A percentile compares a stretch with the other conserved stretches of the same genome.
Conservation (phyloP, 1,140 invertebrate species). For the Drosophila busckii region DNA sequence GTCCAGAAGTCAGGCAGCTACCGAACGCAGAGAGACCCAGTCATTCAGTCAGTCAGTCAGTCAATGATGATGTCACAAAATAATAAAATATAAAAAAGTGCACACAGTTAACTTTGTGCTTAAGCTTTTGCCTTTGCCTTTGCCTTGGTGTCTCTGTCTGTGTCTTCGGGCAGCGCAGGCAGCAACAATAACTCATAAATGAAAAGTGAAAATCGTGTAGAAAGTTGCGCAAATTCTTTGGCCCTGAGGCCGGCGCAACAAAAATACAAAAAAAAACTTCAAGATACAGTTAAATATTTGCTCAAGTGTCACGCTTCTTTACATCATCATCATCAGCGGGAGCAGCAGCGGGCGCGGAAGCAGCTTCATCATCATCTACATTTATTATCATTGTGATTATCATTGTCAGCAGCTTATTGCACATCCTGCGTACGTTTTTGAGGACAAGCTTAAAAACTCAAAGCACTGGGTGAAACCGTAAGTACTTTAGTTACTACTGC, state of each 20-base stretch:
- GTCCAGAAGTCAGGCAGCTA: conserved; percentile 41
- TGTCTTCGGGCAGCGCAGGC: conserved; percentile 1
- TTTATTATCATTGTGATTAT: conserved; percentile 46
- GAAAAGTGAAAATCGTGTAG: conserved; percentile 74
- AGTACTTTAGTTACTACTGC: too few species aligned
- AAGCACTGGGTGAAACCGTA: conserved; percentile 47
- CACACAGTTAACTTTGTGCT: too few species aligned
- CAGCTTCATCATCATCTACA: conserved; percentile 15
- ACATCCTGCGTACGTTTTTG: conserved; percentile 76
- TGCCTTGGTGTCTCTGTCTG: too few species aligned
- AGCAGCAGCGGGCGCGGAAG: conserved; percentile 18
- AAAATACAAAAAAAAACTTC: conserved; percentile 24
- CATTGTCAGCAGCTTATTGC: conserved; percentile 36
- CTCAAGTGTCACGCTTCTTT: conserved; percentile 71
- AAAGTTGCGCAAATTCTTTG: conserved; percentile 74
- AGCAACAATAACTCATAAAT: conserved; percentile 67
- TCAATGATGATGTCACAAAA: conserved; percentile 27
- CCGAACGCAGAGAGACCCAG: conserved; percentile 11
- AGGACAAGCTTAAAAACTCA: too few species aligned
- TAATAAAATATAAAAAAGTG: too few species aligned
- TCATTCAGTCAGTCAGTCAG: conserved; percentile 7
- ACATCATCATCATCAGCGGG: conserved; percentile 48
- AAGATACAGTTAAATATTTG: conserved; percentile 64
- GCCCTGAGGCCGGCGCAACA: conserved; percentile 32
- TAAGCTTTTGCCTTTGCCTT: too few species aligned